Evolutionary conservation across 2,797 vertebrate genomes (phyloP).

Genomic region (Microcaecilia unicolor): DNA sequence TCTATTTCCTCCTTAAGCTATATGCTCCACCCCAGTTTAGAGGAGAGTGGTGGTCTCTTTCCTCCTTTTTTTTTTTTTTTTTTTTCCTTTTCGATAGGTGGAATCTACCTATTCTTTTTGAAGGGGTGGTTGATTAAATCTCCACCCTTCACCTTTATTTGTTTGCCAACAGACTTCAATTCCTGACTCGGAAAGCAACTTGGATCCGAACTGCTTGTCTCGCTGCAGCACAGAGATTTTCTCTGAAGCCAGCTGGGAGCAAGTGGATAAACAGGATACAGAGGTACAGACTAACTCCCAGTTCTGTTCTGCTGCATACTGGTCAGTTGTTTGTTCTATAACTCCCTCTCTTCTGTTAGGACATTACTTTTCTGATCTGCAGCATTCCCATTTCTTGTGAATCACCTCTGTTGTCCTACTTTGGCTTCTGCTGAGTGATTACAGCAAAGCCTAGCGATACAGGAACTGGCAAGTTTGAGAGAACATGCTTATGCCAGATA

Average conservation of each 20-base stretch:
- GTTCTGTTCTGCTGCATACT: conserved; percentile 28
- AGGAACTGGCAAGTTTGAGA: too few species aligned
- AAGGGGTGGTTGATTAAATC: too few species aligned
- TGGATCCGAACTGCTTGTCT: conserved; percentile 93
- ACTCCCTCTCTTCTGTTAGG: conserved; percentile 18
- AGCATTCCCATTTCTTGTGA: background rate
- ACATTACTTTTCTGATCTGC: background rate
- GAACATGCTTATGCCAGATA: too few species aligned
- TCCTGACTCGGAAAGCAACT: conserved; percentile 85
- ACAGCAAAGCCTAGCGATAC: too few species aligned
- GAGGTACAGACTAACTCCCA: conserved; percentile 72
- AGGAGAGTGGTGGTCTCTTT: too few species aligned
- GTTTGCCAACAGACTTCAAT: conserved; percentile 84
- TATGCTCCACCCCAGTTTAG: too few species aligned
- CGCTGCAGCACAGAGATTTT: conserved; percentile 96
- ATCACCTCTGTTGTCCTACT: conserved; percentile 14
- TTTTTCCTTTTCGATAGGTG: too few species aligned
- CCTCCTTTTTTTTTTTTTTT: too few species aligned
- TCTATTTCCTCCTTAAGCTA: too few species aligned
- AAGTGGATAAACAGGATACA: conserved; percentile 95
- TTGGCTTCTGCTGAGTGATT: background rate
- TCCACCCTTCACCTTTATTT: conserved; percentile 66
- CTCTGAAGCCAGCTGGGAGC: conserved; percentile 97
- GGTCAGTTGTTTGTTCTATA: too few species aligned
- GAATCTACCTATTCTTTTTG: too few species aligned